Base-by-base conservation (phyloP, 2,797 vertebrate species). In the Epinephelus coioides region DNA sequence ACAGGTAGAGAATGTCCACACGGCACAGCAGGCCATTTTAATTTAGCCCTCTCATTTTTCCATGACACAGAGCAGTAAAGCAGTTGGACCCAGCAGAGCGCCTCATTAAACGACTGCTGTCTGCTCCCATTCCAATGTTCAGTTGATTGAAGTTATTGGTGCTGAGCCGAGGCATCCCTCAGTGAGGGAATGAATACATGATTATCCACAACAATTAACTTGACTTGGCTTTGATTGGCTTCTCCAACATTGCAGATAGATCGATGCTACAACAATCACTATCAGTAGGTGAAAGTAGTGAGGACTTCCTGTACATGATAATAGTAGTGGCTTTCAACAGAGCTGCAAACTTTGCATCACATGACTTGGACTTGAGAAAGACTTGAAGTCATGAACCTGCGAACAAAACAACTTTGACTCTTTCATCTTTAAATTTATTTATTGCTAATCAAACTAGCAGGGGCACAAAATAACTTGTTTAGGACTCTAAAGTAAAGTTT, bases 11-110 rank as follows among this genome's bases (percentile, higher is more conserved):
- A 73, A 49, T 1, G 27, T 79, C 74, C 49, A 17, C 53, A 18
- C 7, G n/a, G 75, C 50, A 51, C 51, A 38, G 43, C 60, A 11
- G 64, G 84, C 8, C 81, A 23, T 25, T 87, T 89, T 85, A n/a
- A 79, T 81, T 74, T 38, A 47, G 76, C 66, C 21, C 47, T 78
- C 71, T 79, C 60, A 68, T 83, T 80, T 89, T 86, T 91, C 88
- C 82, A 83, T 62, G 87, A 85, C 84, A 78, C 59, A 2, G 78
- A 85, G 89, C 73, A n/a, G 64, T 81, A 66, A 90, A 86, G 79
- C 85, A 78, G 83, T 60, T 56, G 76, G 69, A 75, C 64, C 30
- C 76, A 74, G 84, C 81, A 1, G 84, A 84, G 72, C 15, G 44
- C 76, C 85, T 91, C 80, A 69, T 82, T 84, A 86, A 71, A 54